These are phyloP conservation scores for Scalopus aquaticus DNA, from an alignment of 2,113 vertebrate species.

Conservation along the genomic window DNA sequence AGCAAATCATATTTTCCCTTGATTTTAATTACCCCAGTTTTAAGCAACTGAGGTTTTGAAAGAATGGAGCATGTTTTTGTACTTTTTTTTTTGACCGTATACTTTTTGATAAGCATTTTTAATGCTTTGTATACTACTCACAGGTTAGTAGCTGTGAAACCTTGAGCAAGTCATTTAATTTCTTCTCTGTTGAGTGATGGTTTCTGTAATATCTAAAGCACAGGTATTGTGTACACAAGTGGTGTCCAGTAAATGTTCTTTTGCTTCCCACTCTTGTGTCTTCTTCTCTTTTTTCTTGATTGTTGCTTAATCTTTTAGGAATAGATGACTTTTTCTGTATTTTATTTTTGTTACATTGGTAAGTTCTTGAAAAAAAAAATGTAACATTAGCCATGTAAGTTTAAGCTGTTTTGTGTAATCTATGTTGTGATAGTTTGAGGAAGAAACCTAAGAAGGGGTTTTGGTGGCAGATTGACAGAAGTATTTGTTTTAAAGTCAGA, in stretches of 20 bases:
- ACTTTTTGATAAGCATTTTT: not conserved
- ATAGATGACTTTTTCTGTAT: not conserved
- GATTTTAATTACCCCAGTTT: not conserved
- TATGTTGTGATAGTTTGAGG: not conserved
- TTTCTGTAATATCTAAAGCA: not conserved
- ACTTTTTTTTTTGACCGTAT: not conserved
- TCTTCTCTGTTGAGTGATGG: not conserved
- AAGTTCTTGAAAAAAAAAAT: not conserved
- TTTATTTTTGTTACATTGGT: not conserved
- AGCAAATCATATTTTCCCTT: not conserved
- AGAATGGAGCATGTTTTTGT: not conserved
- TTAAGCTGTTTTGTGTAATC: not conserved
- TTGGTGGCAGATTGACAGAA: not conserved
- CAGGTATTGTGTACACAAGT: not conserved
- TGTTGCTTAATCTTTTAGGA: conserved; percentile 10
- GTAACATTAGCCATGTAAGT: not conserved
- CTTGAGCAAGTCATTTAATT: not conserved
- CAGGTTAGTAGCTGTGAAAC: not conserved
- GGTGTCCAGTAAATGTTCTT: not conserved
- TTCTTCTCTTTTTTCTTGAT: not conserved
- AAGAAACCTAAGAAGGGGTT: not conserved
- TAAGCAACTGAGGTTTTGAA: not conserved
- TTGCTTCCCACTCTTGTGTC: not conserved
- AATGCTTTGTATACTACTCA: not conserved
- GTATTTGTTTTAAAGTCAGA: not conserved